These are phyloP conservation scores for Lordiphosa fenestrarum DNA, from an alignment of 2,888 invertebrate species.

Conservation along the genomic window DNA sequence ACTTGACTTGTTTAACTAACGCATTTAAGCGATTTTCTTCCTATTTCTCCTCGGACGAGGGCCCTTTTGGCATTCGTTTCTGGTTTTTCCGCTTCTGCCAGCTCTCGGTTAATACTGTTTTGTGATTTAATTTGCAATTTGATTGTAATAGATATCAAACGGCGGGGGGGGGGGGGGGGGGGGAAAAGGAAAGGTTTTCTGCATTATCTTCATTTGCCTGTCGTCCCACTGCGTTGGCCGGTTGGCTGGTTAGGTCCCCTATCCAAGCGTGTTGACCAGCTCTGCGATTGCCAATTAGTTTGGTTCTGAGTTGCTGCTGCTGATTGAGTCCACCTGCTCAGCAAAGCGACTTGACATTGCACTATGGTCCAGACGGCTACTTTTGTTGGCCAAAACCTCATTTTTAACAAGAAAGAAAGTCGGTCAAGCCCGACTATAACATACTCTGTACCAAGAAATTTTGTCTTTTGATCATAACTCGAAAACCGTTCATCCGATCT, in stretches of 20 bases:
- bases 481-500: too few species aligned
- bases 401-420: too few species aligned
- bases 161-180: too few species aligned
- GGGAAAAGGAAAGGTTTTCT: constrained; percentile 29
- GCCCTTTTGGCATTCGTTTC: constrained; percentile 21
- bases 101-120: constrained; percentile 41
- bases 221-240: too few species aligned
- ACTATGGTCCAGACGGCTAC: too few species aligned
- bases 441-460: too few species aligned
- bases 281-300: constrained; percentile 55
- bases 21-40: constrained; percentile 67
- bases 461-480: too few species aligned
- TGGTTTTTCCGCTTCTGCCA: constrained; percentile 5
- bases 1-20: constrained; percentile 72
- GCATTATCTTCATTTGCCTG: constrained; percentile 1
- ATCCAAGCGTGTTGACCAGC: constrained; percentile 26
- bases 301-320: constrained; percentile 17
- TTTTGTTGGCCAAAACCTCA: too few species aligned
- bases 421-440: too few species aligned
- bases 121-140: constrained; percentile 71
- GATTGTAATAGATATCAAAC: constrained; percentile 69
- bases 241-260: not conserved
- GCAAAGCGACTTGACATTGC: too few species aligned
- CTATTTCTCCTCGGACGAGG: too few species aligned
- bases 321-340: not conserved